Conservation (phyloP, 2,113 vertebrate genomes). For the Centropus bengalensis region DNA sequence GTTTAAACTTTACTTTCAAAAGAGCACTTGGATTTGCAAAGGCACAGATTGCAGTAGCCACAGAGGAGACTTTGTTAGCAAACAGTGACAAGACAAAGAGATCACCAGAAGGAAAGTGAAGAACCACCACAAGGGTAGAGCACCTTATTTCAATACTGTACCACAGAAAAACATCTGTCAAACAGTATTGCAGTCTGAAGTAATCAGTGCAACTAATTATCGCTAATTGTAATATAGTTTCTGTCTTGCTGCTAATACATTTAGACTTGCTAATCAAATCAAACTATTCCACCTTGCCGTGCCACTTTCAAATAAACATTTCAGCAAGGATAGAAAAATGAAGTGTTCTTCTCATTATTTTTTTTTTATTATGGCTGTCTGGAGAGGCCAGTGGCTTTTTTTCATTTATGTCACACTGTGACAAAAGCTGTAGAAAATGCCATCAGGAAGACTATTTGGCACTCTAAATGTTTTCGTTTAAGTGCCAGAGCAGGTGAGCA, state of each 20-base stretch:
- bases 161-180: conserved; percentile 66
- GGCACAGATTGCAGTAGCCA: background rate
- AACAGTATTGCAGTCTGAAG: conserved; percentile 25
- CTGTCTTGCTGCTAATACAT: conserved; percentile 78
- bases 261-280: conserved; percentile 84
- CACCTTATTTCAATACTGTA: background rate
- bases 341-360: background rate
- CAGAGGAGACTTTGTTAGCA: background rate
- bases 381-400: background rate
- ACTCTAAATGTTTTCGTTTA: background rate
- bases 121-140: conserved; percentile 13
- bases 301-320: conserved; percentile 69
- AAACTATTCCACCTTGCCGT: conserved; percentile 66
- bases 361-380: background rate
- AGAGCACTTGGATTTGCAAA: background rate
- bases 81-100: background rate
- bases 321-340: conserved; percentile 56
- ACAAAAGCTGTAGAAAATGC: conserved; percentile 3
- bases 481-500: background rate
- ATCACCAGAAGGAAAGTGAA: background rate
- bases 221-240: conserved; percentile 77
- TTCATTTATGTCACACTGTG: background rate
- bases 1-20: background rate
- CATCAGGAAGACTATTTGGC: background rate
- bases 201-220: conserved; percentile 77